Conservation (phyloP, 2,888 invertebrate genomes). For the Morpho helenor region DNA sequence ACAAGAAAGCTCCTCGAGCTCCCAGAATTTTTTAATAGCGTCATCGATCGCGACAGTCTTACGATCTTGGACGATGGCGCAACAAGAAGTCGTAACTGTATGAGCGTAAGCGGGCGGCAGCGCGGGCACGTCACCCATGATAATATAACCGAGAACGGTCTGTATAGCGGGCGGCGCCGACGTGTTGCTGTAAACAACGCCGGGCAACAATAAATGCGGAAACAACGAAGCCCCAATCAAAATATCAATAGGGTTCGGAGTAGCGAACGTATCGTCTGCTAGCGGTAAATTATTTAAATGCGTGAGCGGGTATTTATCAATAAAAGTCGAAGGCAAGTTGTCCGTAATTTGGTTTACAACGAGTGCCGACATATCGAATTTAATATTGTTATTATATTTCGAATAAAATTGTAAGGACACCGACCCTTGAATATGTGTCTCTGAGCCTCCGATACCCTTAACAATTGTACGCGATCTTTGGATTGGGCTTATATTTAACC, state of each 20-base stretch:
- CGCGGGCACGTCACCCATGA: too few relatives aligned
- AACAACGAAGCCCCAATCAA: neutral
- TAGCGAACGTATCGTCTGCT: neutral
- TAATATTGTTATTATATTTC: neutral
- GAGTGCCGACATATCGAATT: neutral
- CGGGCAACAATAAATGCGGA: neutral
- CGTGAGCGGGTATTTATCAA: neutral
- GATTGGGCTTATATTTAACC: neutral
- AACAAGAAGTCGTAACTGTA: too few relatives aligned
- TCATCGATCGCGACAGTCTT: neutral
- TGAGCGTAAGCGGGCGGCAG: too few relatives aligned
- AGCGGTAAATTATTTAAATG: neutral
- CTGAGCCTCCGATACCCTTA: neutral
- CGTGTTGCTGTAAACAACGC: neutral
- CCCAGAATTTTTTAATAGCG: neutral
- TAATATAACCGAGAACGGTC: neutral
- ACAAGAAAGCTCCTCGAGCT: neutral
- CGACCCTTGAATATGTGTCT: neutral
- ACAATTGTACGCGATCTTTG: neutral
- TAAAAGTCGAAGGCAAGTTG: neutral
- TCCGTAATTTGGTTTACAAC: neutral
- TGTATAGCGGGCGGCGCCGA: neutral
- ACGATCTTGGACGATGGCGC: too few relatives aligned
- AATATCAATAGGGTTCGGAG: neutral
- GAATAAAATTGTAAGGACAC: neutral